phyloP scores from a whole-genome alignment of 2,113 vertebrate genomes.

The Bubo scandiacus region DNA sequence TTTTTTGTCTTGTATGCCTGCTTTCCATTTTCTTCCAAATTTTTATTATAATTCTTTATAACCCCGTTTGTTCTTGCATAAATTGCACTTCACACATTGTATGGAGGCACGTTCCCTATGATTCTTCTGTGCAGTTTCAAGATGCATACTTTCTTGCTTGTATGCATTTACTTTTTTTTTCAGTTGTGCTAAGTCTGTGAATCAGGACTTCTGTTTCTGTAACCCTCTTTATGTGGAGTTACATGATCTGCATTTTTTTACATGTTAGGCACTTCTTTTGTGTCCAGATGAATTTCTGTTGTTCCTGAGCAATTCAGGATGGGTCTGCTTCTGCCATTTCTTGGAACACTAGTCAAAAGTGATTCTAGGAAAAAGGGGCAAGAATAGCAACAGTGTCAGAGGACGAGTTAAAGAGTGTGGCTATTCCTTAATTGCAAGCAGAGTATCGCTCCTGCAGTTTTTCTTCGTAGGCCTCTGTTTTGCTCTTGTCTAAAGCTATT shows the following conservation, averaged over 20 bases:
- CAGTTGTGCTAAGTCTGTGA: background rate
- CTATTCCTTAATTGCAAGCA: background rate
- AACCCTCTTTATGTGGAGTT: background rate
- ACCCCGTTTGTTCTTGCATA: background rate
- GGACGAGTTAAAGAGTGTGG: background rate
- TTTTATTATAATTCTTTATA: background rate
- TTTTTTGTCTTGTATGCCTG: background rate
- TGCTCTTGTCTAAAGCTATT: background rate
- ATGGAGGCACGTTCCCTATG: accelerated
- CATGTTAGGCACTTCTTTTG: background rate
- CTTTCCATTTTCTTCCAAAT: background rate
- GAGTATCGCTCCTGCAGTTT: background rate
- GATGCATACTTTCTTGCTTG: background rate
- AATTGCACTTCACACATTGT: background rate
- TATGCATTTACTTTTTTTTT: background rate
- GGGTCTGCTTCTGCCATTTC: background rate
- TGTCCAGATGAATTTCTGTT: background rate
- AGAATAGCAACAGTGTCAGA: background rate
- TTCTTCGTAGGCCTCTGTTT: background rate
- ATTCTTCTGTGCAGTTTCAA: background rate
- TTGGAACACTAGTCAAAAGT: background rate
- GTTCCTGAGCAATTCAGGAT: background rate
- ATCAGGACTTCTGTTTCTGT: background rate
- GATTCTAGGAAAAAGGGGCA: background rate
- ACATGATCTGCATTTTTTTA: background rate